These are phyloP conservation scores for Seriola rivoliana DNA, from an alignment of 2,113 vertebrate species.

Conservation along the genomic window DNA sequence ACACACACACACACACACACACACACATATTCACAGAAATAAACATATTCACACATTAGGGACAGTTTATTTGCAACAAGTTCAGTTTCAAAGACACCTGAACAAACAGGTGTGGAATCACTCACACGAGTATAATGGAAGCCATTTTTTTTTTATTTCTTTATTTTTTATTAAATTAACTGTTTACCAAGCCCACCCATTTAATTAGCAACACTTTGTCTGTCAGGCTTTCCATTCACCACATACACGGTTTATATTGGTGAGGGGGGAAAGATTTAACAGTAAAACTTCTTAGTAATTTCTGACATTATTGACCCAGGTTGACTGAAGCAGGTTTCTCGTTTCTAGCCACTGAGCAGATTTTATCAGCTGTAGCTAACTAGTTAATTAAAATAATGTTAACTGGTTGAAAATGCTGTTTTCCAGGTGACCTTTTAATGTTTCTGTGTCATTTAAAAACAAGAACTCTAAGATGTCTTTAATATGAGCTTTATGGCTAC, in stretches of 20 bases:
- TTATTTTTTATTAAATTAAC: neutral
- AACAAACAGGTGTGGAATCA: constrained; percentile 26
- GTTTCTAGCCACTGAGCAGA: neutral
- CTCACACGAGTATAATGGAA: neutral
- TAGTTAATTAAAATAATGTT: neutral
- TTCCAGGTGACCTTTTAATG: neutral
- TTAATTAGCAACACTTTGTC: neutral
- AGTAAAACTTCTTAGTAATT: neutral
- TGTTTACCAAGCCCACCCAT: neutral
- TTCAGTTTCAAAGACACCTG: constrained; percentile 20
- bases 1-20: constrained; percentile 35
- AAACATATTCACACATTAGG: constrained; percentile 16
- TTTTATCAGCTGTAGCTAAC: neutral
- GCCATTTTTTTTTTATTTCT: neutral
- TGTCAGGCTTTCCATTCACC: neutral
- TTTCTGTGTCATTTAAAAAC: neutral
- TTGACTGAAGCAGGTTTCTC: neutral
- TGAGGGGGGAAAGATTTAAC: neutral
- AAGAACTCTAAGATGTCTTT: neutral
- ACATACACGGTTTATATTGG: neutral
- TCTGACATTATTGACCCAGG: neutral
- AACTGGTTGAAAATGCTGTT: neutral
- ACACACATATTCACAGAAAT: constrained; percentile 15
- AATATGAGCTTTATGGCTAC: neutral
- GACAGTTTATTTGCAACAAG: constrained; percentile 25